Evolutionary conservation across 2,797 vertebrate species (phyloP), one percentile per base, ranked within the genome.

Genomic region (Molossus alvarezi): DNA sequence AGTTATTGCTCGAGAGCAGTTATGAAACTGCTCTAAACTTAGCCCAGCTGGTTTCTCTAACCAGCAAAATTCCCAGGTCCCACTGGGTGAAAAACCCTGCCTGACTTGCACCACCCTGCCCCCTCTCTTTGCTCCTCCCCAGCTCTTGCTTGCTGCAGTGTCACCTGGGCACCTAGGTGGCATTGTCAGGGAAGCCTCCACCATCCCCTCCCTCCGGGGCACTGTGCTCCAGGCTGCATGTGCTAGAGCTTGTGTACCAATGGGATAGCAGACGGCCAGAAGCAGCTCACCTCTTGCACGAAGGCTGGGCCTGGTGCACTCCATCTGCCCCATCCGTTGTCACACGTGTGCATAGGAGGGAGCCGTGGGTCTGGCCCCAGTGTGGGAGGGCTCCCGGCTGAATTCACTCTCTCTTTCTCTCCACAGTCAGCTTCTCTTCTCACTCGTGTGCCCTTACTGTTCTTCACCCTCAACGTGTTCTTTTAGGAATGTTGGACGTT

Each of bases 1-100:
- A 71, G 20, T 75, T 86, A 45, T 45, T 91, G 41, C 37, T 51
- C 17, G 14, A 37, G 84, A 95, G 3, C 76, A 90, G 58, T 79
- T 77, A 83, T 72, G 67, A 82, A 82, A 88, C 45, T 37, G 55
- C 33, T 45, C 41, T 89, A 76, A 67, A 88, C 94, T 87, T 51
- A 91, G 41, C 23, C 65, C 93, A 65, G 48, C 64, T 84, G 64
- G 10, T 85, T 72, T 37, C 29, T 73, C 92, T 90, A 75, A 82
- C 23, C 37, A 71, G 76, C 64, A 76, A 85, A 95, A 77, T 27
- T 27, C 25, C 87, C 71, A 23, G 60, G 75, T 60, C 53, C 10
- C n/a, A 23, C 60, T 3, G 11, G 48, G 53, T 23, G 18, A 55
- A 62, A 67, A 91, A 20, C 17, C 25, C 87, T 76, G 86, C 11